phyloP scores from a whole-genome alignment of 1,140 invertebrate genomes.

The Lordiphosa stackelbergi region DNA sequence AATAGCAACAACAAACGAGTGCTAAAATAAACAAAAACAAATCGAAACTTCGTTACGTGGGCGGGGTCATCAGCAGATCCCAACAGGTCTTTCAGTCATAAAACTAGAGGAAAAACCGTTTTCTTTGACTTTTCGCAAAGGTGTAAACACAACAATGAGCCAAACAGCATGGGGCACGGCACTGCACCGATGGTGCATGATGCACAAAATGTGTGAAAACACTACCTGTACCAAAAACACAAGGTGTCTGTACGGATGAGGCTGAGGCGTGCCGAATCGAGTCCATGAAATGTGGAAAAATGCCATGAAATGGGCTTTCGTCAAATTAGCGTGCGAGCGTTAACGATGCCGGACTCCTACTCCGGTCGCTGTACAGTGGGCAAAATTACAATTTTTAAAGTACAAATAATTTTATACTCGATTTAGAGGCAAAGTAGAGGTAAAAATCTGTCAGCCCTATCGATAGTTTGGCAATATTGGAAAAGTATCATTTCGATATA shows the following conservation, averaged over 20 bases:
- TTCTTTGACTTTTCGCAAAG: conserved; percentile 62
- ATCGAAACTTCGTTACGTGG: conserved; percentile 4
- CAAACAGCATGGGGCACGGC: conserved; percentile 3
- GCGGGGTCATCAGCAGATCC: conserved; percentile 20
- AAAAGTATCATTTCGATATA: too few species aligned
- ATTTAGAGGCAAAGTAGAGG: too few species aligned
- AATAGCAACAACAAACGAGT: conserved; percentile 60
- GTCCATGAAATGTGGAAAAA: conserved; percentile 67
- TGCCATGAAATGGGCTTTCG: conserved; percentile 72
- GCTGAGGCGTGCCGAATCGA: conserved; percentile 35
- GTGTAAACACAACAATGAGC: conserved; percentile 54
- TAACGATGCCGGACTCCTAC: conserved; percentile 48
- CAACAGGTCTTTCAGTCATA: conserved; percentile 29
- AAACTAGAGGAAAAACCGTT: conserved; percentile 34
- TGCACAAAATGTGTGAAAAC: conserved; percentile 55
- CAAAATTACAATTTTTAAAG: not conserved
- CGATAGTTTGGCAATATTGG: too few species aligned
- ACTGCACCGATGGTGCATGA: too few species aligned
- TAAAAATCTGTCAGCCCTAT: too few species aligned
- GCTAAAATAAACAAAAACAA: conserved; percentile 58
- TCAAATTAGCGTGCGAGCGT: conserved; percentile 72
- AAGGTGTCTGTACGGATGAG: conserved; percentile 14
- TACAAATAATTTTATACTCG: too few species aligned
- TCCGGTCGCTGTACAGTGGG: conserved; percentile 1
- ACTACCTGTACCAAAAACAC: conserved; percentile 59